Base-by-base conservation (phyloP, 2,888 invertebrate species). In the Microplitis manilae region DNA sequence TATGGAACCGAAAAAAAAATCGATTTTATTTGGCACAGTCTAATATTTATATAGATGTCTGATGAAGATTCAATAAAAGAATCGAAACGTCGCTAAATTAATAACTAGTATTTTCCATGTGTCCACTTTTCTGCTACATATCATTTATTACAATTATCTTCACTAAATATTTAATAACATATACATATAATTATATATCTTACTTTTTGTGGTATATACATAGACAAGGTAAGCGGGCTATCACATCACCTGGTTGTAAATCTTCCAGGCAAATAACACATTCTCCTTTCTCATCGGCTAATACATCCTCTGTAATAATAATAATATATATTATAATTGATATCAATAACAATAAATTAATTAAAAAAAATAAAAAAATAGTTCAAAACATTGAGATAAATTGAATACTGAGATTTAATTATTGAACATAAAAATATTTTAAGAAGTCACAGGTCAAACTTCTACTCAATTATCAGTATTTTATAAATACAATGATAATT, bases 161-260 rank as follows among this genome's bases (percentile, higher is more conserved):
- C 13, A 39, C 0, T 40, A 62, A 50, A 76, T 68, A 41, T 62
- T 64, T 71, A 50, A 61, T 6, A 38, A 61, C 65, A 70, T 40
- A 68, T 65, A 70, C 41, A 7, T 13, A 38, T 8, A 39, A 65
- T 2, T 39, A 39, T 15, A 62, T 67, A 67, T 88, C 91, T 92
- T 91, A 98, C 98, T 95, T 95, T 93, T 98, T 99, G 92, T 99
- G 99, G 92, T 99, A 99, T 93, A 99, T 97, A 94, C 99, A 99
- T 88, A 99, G 95, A 92, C 99, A 99, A 89, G 99, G 99, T 91
- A 99, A 94, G 91, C 99, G 95, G 87, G 99, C 99, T 91, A 99
- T 99, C 87, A 96, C 96, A 92, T 99, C 96, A 79, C 99, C 99
- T 89, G 96, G 95, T 88, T 94, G 94, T 90, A 99, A 94, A 90